These are phyloP conservation scores for Rhingia campestris DNA, from an alignment of 2,888 invertebrate genomes.

Conservation along the genomic window DNA sequence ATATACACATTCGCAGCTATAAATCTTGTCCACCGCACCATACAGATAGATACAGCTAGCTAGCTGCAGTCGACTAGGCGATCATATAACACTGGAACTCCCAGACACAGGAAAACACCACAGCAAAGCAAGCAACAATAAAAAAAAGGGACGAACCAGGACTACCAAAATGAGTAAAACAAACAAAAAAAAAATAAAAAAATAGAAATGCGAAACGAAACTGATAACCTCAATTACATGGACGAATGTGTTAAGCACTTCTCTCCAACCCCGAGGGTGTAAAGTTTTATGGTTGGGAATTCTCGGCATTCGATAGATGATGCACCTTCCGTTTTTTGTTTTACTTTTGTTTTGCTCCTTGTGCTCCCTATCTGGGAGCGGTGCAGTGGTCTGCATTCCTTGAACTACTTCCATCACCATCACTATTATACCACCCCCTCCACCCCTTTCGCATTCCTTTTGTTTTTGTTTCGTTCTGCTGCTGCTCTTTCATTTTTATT, in stretches of 20 bases:
- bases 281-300: slow-evolving; percentile 70
- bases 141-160: slow-evolving; percentile 19
- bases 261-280: slow-evolving; percentile 59
- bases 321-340: slow-evolving; percentile 31
- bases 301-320: slow-evolving; percentile 66
- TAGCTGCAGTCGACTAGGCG: slow-evolving; percentile 21
- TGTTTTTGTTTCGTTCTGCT: slow-evolving; percentile 4
- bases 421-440: background rate
- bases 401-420: slow-evolving; percentile 51
- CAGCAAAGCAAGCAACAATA: slow-evolving; percentile 25
- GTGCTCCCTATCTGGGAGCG: slow-evolving; percentile 13
- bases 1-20: slow-evolving; percentile 63
- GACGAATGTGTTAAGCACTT: slow-evolving; percentile 74
- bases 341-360: slow-evolving; percentile 1
- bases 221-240: slow-evolving; percentile 74
- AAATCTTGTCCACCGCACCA: slow-evolving; percentile 55
- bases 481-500: slow-evolving; percentile 56
- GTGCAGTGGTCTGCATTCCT: slow-evolving; percentile 44
- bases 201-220: slow-evolving; percentile 58
- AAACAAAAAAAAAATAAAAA: slow-evolving; percentile 8
- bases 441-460: slow-evolving; percentile 21
- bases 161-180: background rate
- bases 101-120: slow-evolving; percentile 47
- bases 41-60: background rate
- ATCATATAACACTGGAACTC: slow-evolving; percentile 27